phyloP scores from a whole-genome alignment of 2,888 invertebrate species.

The Drosophila nigricruria region DNA sequence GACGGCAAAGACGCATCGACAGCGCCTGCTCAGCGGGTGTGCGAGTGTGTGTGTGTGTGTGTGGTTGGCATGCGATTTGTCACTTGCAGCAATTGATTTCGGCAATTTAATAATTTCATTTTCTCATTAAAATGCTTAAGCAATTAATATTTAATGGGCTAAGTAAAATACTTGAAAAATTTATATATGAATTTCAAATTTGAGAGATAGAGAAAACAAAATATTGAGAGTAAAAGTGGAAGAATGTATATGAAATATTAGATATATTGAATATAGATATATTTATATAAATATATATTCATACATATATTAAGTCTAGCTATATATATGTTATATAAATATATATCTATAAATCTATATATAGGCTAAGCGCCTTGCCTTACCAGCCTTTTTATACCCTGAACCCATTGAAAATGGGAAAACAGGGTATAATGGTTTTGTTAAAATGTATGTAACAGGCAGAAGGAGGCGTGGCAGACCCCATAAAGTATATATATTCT shows the following conservation, averaged over 20 bases:
- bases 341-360: no score
- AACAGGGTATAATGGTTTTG: no score
- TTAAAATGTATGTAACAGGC: no score
- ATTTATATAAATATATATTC: no score
- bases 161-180: background rate
- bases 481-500: no score
- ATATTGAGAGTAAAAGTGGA: background rate
- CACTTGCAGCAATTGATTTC: constrained; percentile 11
- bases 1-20: constrained; percentile 1
- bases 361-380: no score
- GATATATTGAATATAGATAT: background rate
- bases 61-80: background rate
- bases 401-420: no score
- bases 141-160: background rate
- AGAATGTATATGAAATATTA: background rate
- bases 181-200: background rate
- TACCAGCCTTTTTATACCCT: no score
- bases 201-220: background rate
- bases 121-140: background rate
- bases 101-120: constrained; percentile 4
- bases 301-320: no score
- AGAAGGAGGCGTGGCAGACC: no score
- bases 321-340: no score
- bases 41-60: background rate
- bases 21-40: background rate